Conservation (phyloP, 2,888 invertebrate species). For the Boloria euphrosyne region DNA sequence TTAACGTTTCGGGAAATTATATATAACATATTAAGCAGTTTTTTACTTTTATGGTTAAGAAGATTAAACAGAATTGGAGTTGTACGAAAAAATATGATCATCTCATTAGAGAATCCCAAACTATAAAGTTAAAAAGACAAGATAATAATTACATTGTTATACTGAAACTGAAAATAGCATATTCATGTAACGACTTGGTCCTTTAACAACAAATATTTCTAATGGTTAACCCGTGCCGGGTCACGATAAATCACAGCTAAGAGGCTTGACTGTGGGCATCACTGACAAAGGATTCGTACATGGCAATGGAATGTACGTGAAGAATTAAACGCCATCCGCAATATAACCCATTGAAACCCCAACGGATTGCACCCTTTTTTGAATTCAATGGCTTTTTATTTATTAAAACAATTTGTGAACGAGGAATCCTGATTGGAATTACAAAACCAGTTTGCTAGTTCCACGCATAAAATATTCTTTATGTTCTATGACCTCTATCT, state of each 20-base stretch:
- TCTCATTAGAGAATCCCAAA: too few relatives aligned
- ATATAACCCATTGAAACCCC: slow-evolving; percentile 27
- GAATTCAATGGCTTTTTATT: slow-evolving; percentile 22
- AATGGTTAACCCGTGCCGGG: slow-evolving; percentile 37
- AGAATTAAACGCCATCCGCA: slow-evolving; percentile 48
- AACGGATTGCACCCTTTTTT: slow-evolving; percentile 27
- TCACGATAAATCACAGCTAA: slow-evolving; percentile 63
- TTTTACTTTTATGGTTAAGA: neutral
- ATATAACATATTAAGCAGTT: neutral
- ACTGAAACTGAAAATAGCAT: slow-evolving; percentile 10
- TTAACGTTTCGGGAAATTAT: slow-evolving; percentile 12
- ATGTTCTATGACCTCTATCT: too few relatives aligned
- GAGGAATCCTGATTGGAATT: slow-evolving; percentile 9
- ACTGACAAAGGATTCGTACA: slow-evolving; percentile 58
- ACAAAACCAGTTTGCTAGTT: slow-evolving; percentile 1
- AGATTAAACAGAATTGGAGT: too few relatives aligned
- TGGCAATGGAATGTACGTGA: slow-evolving; percentile 50
- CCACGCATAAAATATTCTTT: neutral
- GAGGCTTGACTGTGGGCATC: slow-evolving; percentile 60
- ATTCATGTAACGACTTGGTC: slow-evolving; percentile 19
- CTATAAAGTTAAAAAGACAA: neutral
- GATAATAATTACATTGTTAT: neutral
- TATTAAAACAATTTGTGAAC: neutral
- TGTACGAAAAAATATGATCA: too few relatives aligned
- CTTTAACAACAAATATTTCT: slow-evolving; percentile 20